Base-by-base conservation (phyloP, 2,113 vertebrate genomes). In the Ancistrus triradiatus region DNA sequence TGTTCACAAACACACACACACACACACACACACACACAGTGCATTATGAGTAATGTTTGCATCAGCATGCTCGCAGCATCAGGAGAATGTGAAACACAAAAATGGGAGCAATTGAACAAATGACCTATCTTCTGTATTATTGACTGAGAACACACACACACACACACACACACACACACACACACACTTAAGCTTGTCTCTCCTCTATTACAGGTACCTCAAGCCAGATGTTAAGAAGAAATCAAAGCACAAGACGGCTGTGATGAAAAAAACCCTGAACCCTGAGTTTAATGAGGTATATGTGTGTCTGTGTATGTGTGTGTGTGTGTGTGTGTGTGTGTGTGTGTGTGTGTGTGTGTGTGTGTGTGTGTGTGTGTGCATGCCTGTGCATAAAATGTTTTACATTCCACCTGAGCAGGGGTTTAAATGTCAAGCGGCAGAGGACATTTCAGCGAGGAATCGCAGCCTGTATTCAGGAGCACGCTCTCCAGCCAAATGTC, bases 271-370 rank as follows among this genome's bases (percentile, higher is more conserved):
- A 81, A 95, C 93, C 0, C 85, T 95, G 25, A 95, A 95, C 75
- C 93, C 93, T 0, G 92, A 95, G 77, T 95, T 92, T 79, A 93
- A 94, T 46, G 91, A 95, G 92, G 92, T 94, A 81, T 60, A 17
- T 1, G 0, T 11, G 4, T 42, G 10, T 33, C 7, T 17, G 37
- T 59, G 17, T 11, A n/a, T 73, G 43, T 75, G 13, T 58, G 42
- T 68, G 57, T 37, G 56, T 61, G 31, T 53, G 33, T 47, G 27
- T 47, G 7, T 57, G 21, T 43, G 17, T 47, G 28, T 59, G 28
- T 53, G 28, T 59, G 28, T 31, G 46, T 48, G 51, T 74, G 60
- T 73, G 67, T 66, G 52, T 38, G 69, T 33, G 15, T 33, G 28
- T 33, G 28, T 33, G 28, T 33, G 28, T 33, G 28, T 33, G 10